These are phyloP conservation scores for Chironomus tentans DNA, from an alignment of 2,888 invertebrate genomes.

Conservation along the genomic window DNA sequence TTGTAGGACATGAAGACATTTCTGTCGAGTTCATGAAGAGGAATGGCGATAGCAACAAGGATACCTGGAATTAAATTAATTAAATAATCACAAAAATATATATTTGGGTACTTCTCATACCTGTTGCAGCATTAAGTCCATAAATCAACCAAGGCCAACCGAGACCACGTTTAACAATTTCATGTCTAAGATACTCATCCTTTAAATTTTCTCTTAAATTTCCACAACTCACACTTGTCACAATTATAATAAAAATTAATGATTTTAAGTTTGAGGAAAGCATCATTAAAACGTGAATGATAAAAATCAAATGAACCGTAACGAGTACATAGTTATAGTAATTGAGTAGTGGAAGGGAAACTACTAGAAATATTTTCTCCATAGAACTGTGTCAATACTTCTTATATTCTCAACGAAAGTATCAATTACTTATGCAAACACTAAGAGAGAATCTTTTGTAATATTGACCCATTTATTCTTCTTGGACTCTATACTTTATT, in stretches of 20 bases:
- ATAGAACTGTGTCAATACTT: no score
- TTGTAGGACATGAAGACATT: conserved; percentile 59
- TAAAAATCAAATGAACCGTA: not conserved
- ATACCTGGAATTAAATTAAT: conserved; percentile 32
- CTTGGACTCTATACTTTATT: no score
- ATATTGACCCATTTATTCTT: no score
- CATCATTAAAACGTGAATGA: not conserved
- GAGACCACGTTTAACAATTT: not conserved
- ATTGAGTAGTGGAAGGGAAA: no score
- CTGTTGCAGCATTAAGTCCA: conserved; percentile 11
- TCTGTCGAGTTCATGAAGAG: conserved; percentile 45
- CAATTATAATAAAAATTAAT: not conserved
- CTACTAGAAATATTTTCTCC: no score
- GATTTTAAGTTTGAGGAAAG: not conserved
- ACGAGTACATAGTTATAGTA: not conserved
- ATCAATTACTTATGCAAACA: no score
- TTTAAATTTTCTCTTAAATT: not conserved
- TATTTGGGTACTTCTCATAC: no score
- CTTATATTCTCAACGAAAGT: no score
- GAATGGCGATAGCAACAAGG: conserved; percentile 56
- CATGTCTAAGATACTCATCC: not conserved
- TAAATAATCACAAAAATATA: no score
- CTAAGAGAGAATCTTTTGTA: no score
- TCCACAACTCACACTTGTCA: not conserved
- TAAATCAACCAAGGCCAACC: conserved; percentile 7